phyloP scores from a whole-genome alignment of 2,113 vertebrate genomes.

The Neogobius melanostomus region DNA sequence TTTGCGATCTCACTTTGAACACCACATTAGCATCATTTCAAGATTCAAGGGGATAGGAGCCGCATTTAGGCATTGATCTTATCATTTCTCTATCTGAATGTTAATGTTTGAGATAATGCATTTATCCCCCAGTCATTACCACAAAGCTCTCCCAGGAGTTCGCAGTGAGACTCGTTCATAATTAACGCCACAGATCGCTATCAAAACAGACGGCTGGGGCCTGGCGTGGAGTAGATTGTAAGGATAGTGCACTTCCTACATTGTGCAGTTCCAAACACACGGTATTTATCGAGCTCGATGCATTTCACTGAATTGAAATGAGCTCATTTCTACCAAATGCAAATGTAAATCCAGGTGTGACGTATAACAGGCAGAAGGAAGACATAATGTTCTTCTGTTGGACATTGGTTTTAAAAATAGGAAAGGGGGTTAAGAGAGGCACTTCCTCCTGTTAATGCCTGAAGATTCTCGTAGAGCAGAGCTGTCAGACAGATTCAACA shows the following conservation, averaged over 20 bases:
- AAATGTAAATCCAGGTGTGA: too few species aligned
- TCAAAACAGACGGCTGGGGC: not conserved
- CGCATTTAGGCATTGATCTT: not conserved
- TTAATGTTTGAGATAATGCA: not conserved
- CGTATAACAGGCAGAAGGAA: too few species aligned
- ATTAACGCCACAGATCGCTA: not conserved
- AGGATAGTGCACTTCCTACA: not conserved
- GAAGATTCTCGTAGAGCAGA: constrained; percentile 19
- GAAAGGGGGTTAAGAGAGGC: not conserved
- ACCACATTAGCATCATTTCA: not conserved
- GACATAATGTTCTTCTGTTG: too few species aligned
- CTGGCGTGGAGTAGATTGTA: not conserved
- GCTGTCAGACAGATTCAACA: constrained; percentile 20
- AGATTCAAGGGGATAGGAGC: not conserved
- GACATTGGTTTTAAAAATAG: not conserved
- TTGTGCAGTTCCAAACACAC: too few species aligned
- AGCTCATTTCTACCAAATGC: too few species aligned
- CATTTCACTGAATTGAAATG: too few species aligned
- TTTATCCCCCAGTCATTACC: not conserved
- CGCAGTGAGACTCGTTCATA: not conserved
- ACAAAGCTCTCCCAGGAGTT: not conserved
- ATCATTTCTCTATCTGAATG: not conserved
- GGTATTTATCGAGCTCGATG: too few species aligned
- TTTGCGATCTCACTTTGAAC: not conserved
- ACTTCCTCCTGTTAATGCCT: constrained; percentile 48